phyloP scores from a whole-genome alignment of 2,797 vertebrate genomes.

The Notolepis coatsorum region DNA sequence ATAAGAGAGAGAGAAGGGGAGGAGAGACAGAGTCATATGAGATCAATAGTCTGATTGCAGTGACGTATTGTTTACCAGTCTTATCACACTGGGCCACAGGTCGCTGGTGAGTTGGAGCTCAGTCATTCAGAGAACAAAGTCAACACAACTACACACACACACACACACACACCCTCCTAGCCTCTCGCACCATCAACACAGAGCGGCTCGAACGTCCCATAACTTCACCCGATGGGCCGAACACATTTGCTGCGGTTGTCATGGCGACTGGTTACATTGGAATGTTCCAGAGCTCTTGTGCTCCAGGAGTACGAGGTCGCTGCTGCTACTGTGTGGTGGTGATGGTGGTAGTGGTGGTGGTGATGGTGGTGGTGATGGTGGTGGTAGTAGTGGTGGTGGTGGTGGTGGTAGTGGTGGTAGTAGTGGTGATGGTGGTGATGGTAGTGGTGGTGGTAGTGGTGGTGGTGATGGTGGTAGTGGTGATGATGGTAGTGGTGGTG shows the following conservation, averaged over 20 bases:
- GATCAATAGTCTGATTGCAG: background rate
- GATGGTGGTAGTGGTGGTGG: background rate
- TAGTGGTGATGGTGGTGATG: no score
- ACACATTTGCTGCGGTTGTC: background rate
- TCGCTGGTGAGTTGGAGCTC: constrained; percentile 66
- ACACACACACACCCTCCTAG: background rate
- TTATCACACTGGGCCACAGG: constrained; percentile 62
- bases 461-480: no score
- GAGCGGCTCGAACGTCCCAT: background rate
- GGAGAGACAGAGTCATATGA: background rate
- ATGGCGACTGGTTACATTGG: background rate
- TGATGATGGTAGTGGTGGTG: no score
- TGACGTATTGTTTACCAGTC: constrained; percentile 43
- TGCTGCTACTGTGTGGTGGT: background rate
- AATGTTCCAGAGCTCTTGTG: background rate
- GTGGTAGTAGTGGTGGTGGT: no score
- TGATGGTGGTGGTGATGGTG: no score
- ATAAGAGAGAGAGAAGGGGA: background rate
- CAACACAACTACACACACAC: constrained; percentile 27
- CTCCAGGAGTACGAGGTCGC: background rate
- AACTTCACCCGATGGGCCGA: background rate
- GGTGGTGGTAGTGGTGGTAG: no score
- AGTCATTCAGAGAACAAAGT: constrained; percentile 60
- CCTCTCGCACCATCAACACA: background rate
- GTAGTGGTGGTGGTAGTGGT: no score